Evolutionary conservation across 1,140 invertebrate species (phyloP), one percentile per base, ranked within the genome.

Genomic region (Pseudomyrmex sp.): DNA sequence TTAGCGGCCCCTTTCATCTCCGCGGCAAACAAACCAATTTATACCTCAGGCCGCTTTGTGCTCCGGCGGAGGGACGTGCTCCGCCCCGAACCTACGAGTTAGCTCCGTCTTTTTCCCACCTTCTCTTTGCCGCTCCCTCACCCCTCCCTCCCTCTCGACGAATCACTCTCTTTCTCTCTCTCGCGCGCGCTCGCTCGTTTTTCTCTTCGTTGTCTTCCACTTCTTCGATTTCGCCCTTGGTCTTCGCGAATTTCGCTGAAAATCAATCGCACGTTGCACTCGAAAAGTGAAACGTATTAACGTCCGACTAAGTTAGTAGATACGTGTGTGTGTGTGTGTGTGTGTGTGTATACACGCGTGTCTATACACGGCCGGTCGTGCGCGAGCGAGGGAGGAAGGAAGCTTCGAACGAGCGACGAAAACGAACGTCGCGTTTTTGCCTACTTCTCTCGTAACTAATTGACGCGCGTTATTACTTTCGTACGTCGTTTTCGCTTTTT

Each of bases 11-110:
- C 94, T 94, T 94, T 94, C 93, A 94, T 94, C 94, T 94, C 93
- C 92, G 94, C 93, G 93, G 93, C 94, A 94, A 94, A 94, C 94
- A 94, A 94, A 94, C 94, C 93, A 94, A 94, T 94, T 94, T 94
- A 94, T 94, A 94, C 93, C 92, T 92, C 93, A 93, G 93, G 91
- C 92, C 93, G 91, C 91, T 94, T 92, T 93, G 92, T 93, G 88
- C 84, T 74, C 84, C 69, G 80, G 79, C 83, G 69, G 13, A 85
- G 83, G 77, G 83, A 72, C 77, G 77, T 82, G 83, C 70, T 74
- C 79, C 84, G 69, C 79, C 84, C 84, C 84, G 80, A 85, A 85
- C 84, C 62, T 85, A 85, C 79, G 84, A 85, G 84, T 54, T 85
- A 50, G 7, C 56, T 85, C 83, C 66, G 70, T 86, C 84, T 72